Evolutionary conservation across 2,888 invertebrate species (phyloP), one percentile per base, ranked within the genome.

Genomic region (Pammene fasciana): DNA sequence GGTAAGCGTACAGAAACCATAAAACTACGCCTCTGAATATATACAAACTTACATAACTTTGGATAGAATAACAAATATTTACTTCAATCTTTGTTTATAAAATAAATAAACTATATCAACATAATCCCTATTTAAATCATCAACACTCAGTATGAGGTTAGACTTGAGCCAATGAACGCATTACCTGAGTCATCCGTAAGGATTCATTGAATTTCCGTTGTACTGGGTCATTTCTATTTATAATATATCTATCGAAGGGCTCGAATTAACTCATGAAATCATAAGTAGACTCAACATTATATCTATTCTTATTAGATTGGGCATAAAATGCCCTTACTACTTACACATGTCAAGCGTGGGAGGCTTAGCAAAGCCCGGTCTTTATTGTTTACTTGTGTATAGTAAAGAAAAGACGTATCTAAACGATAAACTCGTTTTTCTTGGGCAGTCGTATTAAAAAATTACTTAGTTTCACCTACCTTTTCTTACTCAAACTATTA

Each of bases 151-250:
- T 65, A 26, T 52, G 57, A 45, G 16, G 36, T 64, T 52, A 45
- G 36, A 34, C 41, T 18, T 26, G 75, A 80, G 83, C 81, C 82
- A 84, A 82, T 80, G 77, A 75, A 79, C 74, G 75, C 73, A 76
- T 75, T 68, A 73, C 65, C 72, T 81, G 82, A 83, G 72, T 83
- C 82, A 75, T 75, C 74, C 75, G 73, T 75, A 73, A 72, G 66
- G 43, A 62, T 41, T 38, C 50, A 26, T 18, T 48, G 16, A 34
- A 18, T 18, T 26, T 52, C 26, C 18, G 5, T 54, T 18, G n/a
- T 10, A 59, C 5, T 26, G 14, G 45, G 34, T 45, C 59, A 59
- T 59, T 34, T 14, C 45, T 59, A 59, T 59, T 59, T 59, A 59
- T 34, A 59, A n/a, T 59, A n/a, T n/a, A 26, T 26, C 4, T 26